Conservation (phyloP, 2,888 invertebrate genomes). For the Coenonympha glycerion region DNA sequence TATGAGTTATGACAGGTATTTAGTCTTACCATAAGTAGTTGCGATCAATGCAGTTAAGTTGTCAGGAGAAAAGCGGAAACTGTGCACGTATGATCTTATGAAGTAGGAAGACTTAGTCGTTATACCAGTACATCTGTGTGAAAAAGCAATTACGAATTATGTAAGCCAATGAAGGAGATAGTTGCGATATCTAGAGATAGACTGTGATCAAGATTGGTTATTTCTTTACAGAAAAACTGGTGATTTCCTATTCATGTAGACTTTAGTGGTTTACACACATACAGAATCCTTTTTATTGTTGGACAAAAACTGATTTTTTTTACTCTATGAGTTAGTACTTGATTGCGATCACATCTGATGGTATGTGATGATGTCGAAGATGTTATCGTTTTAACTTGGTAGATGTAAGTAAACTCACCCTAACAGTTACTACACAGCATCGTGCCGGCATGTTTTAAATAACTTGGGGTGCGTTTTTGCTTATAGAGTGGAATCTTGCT, state of each 20-base stretch:
- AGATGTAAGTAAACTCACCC: too few species aligned
- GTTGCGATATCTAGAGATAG: constrained; percentile 51
- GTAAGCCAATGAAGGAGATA: constrained; percentile 59
- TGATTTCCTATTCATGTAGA: neutral
- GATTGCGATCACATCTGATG: too few species aligned
- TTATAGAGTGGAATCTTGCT: too few species aligned
- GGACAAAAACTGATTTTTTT: too few species aligned
- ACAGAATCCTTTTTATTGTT: too few species aligned
- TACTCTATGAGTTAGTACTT: too few species aligned
- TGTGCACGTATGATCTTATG: constrained; percentile 38
- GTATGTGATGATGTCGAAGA: too few species aligned
- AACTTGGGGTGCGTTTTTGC: too few species aligned
- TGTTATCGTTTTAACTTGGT: too few species aligned
- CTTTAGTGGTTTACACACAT: too few species aligned
- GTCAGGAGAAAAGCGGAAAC: constrained; percentile 41
- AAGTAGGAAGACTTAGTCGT: constrained; percentile 55
- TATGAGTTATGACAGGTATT: neutral
- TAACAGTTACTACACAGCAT: too few species aligned
- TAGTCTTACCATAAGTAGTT: neutral
- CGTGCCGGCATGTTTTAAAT: too few species aligned
- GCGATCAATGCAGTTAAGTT: neutral
- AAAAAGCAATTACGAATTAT: constrained; percentile 65
- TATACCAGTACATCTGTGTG: constrained; percentile 59
- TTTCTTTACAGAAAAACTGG: constrained; percentile 11
- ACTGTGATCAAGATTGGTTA: constrained; percentile 41